A percentile compares a stretch with the other conserved stretches of the same genome.
Conservation (phyloP, 2,797 vertebrate genomes). For the Sparidentex hasta region DNA sequence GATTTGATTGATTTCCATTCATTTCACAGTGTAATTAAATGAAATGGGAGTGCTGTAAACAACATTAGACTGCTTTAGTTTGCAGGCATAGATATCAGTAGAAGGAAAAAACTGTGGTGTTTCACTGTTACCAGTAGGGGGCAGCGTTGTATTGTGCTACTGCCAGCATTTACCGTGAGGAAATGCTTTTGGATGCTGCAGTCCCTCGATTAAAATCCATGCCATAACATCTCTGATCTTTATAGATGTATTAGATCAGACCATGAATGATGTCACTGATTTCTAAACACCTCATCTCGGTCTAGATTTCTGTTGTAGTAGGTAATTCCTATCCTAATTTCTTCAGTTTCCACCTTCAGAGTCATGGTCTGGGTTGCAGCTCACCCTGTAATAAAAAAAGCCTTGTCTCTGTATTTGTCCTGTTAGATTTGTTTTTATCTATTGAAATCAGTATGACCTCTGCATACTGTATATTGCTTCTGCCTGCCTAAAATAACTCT, state of each 20-base stretch:
- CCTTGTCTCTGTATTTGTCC: not conserved
- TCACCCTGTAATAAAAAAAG: not conserved
- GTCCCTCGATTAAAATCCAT: not conserved
- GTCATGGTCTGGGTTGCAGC: not conserved
- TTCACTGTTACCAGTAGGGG: conserved; percentile 54
- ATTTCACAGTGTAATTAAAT: conserved; percentile 39
- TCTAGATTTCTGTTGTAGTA: not conserved
- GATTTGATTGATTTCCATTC: conserved; percentile 41
- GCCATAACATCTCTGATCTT: not conserved
- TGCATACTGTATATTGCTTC: not conserved
- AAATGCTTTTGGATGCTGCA: not conserved
- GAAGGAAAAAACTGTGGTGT: conserved; percentile 4
- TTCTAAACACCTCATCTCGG: not conserved
- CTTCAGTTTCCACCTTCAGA: not conserved
- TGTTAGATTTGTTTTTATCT: not conserved
- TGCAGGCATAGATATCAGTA: not conserved
- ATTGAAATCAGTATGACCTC: not conserved
- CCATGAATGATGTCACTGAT: not conserved
- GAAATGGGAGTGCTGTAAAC: conserved; percentile 6
- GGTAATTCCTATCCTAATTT: not conserved
- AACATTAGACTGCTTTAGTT: not conserved
- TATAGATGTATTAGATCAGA: too few relatives aligned
- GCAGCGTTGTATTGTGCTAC: conserved; percentile 66
- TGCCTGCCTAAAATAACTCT: conserved; percentile 25
- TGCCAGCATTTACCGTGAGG: not conserved